Percentiles rank a stretch among this genome's conserved stretches.
Evolutionary conservation across 2,797 vertebrate species (phyloP).

Genomic region (Hippopotamyrus pictus): DNA sequence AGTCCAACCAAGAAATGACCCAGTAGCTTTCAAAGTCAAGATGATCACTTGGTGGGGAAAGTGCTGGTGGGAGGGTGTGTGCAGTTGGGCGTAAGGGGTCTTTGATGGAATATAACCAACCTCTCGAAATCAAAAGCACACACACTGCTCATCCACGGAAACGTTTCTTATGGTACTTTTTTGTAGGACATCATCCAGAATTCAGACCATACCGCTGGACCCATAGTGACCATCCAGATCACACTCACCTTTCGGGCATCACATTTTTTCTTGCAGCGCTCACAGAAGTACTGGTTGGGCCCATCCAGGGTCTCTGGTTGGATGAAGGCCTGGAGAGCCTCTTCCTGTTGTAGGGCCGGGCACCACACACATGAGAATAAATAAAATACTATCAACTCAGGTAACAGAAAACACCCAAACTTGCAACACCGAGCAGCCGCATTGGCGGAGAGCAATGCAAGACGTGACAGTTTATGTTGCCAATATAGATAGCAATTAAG

Average conservation of each 20-base stretch:
- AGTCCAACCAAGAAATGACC: background rate
- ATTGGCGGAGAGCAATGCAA: background rate
- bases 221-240: background rate
- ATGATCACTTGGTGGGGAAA: background rate
- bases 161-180: background rate
- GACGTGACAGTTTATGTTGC: background rate
- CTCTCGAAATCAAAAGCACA: background rate
- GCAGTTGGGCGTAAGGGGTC: background rate
- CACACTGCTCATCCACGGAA: background rate
- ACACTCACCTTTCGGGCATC: conserved; percentile 89
- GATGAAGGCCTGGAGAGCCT: conserved; percentile 95
- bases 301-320: conserved; percentile 96
- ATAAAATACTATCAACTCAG: background rate
- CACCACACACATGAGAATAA: background rate
- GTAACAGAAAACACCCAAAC: background rate
- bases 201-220: background rate
- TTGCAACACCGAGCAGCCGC: background rate
- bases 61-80: background rate
- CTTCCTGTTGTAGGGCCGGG: conserved; percentile 70
- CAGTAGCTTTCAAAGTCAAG: background rate
- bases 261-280: conserved; percentile 98
- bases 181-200: background rate
- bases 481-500: background rate
- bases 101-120: background rate
- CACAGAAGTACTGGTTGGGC: conserved; percentile 97